A percentile compares a stretch with the other conserved stretches of the same genome.
Evolutionary conservation across 2,888 invertebrate species (phyloP).

Genomic region (Amiota minor): DNA sequence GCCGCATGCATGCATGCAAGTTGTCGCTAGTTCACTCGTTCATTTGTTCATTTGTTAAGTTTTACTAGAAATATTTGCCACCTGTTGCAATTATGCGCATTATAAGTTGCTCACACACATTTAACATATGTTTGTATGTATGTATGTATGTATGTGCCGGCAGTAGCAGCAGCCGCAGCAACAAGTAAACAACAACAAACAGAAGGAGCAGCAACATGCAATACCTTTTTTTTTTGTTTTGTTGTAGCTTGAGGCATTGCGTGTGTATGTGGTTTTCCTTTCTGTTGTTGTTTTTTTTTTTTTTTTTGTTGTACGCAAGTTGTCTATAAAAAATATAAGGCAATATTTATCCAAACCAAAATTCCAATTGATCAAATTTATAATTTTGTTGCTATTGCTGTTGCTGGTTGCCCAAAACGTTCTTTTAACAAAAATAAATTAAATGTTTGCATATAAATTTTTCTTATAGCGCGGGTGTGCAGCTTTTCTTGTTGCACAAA

Average conservation of each 20-base stretch:
- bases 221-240: slow-evolving; percentile 51
- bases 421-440: slow-evolving; percentile 4
- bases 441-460: slow-evolving; percentile 18
- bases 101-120: not conserved
- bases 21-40: too few relatives aligned
- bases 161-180: slow-evolving; percentile 23
- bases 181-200: slow-evolving; percentile 4
- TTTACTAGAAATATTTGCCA: slow-evolving; percentile 56
- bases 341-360: not conserved
- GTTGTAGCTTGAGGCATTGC: slow-evolving; percentile 12
- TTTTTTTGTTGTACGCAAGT: not conserved
- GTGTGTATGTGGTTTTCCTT: slow-evolving; percentile 27
- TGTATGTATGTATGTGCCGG: too few relatives aligned
- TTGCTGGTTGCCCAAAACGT: not conserved
- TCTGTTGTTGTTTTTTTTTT: not conserved
- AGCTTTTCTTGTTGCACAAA: slow-evolving; percentile 22
- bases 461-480: slow-evolving; percentile 48
- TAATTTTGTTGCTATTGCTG: not conserved
- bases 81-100: slow-evolving; percentile 66
- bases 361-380: slow-evolving; percentile 16
- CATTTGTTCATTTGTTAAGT: not conserved
- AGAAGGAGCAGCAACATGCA: slow-evolving; percentile 56
- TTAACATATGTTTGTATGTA: slow-evolving; percentile 9
- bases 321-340: not conserved
- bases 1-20: slow-evolving; percentile 33